phyloP scores from a whole-genome alignment of 1,140 invertebrate genomes.

The Tetragnatha versicolor region DNA sequence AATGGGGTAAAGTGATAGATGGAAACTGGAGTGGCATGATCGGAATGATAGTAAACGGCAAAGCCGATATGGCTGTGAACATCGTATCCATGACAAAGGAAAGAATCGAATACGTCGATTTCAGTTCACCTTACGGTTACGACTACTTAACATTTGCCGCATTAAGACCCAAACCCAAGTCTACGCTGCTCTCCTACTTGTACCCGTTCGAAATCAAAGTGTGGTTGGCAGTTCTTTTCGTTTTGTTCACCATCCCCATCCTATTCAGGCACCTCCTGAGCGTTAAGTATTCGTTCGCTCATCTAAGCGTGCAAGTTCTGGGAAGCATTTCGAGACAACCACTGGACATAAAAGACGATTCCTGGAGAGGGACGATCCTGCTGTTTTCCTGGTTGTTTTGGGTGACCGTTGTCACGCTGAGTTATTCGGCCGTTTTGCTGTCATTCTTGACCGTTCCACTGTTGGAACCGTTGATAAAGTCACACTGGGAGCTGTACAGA shows the following conservation, averaged over 20 bases:
- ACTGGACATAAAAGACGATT: neutral
- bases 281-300: neutral
- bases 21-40: slow-evolving; percentile 14
- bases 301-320: neutral
- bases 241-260: neutral
- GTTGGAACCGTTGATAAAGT: too few relatives aligned
- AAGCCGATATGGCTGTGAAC: neutral
- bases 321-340: neutral
- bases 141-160: neutral
- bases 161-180: neutral
- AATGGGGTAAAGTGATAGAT: neutral
- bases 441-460: too few relatives aligned
- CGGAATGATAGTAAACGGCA: neutral
- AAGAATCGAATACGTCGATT: neutral
- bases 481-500: too few relatives aligned
- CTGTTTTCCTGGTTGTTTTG: neutral
- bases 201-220: neutral
- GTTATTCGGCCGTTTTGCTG: too few relatives aligned
- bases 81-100: neutral
- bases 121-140: neutral
- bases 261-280: neutral
- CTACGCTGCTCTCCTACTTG: neutral
- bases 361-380: neutral
- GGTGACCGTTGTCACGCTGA: too few relatives aligned
- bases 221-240: neutral